These are phyloP conservation scores for Morpho deidamia DNA, from an alignment of 2,888 invertebrate species.

Conservation along the genomic window DNA sequence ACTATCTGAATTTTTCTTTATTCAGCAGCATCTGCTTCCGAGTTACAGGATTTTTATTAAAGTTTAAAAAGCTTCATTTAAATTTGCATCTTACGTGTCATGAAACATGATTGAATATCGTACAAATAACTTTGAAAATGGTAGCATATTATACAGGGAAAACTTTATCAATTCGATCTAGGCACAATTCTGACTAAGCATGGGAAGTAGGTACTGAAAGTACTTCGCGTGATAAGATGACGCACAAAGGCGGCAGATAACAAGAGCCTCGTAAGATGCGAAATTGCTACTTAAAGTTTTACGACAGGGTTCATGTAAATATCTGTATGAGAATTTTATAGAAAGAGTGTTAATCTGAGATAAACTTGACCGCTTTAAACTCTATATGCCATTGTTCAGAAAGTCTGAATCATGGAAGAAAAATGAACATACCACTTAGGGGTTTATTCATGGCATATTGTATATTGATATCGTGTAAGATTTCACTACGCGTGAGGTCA, in stretches of 20 bases:
- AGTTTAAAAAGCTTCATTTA: too few species aligned
- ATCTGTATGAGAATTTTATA: constrained; percentile 25
- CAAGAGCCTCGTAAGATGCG: constrained; percentile 32
- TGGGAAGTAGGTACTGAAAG: constrained; percentile 18
- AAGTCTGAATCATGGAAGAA: constrained; percentile 35
- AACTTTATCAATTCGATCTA: constrained; percentile 13
- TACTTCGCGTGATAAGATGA: constrained; percentile 29
- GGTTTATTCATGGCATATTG: constrained; percentile 28
- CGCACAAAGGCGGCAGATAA: constrained; percentile 43
- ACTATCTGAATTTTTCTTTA: too few species aligned
- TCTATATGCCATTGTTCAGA: constrained; percentile 26
- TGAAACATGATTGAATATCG: too few species aligned
- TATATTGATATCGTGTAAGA: constrained; percentile 17
- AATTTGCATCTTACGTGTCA: too few species aligned
- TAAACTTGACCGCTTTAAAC: constrained; percentile 9
- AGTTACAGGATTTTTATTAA: too few species aligned
- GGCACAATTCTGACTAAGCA: constrained; percentile 19
- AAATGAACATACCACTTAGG: constrained; percentile 24
- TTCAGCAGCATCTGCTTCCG: too few species aligned
- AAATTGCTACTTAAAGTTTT: constrained; percentile 53
- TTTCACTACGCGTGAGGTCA: constrained; percentile 41
- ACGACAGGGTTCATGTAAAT: constrained; percentile 39
- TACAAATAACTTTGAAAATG: not conserved
- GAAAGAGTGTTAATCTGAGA: constrained; percentile 15
- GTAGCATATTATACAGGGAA: constrained; percentile 7